Evolutionary conservation across 2,113 vertebrate genomes (phyloP).

Genomic region (Hypanus sabinus): DNA sequence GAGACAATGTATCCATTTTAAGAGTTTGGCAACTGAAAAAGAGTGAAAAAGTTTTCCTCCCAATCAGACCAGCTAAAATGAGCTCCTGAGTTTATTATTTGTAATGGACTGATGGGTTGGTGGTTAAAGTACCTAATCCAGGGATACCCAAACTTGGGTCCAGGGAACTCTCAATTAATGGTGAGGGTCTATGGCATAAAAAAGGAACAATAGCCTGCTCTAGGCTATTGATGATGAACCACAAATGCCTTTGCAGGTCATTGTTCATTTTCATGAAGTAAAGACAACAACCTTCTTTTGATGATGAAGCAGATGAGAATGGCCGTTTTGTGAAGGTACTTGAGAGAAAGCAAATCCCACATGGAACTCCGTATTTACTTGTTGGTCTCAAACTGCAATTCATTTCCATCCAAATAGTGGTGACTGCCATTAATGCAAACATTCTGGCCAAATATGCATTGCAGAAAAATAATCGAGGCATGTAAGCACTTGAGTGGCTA

Average conservation of each 20-base stretch:
- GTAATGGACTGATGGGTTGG: too few species aligned
- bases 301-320: not conserved
- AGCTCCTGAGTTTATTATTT: too few species aligned
- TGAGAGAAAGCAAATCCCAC: too few species aligned
- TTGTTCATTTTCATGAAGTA: not conserved
- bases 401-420: not conserved
- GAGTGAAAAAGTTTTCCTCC: too few species aligned
- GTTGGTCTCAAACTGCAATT: not conserved
- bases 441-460: not conserved
- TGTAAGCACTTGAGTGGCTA: not conserved
- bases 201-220: too few species aligned
- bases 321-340: too few species aligned
- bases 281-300: not conserved
- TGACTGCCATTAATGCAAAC: not conserved
- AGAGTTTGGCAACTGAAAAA: not conserved
- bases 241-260: not conserved
- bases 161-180: too few species aligned
- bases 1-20: not conserved
- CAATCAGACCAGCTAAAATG: too few species aligned
- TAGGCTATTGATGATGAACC: not conserved
- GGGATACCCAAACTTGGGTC: too few species aligned
- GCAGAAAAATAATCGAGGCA: not conserved
- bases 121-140: too few species aligned
- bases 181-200: too few species aligned
- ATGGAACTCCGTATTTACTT: not conserved